Evolutionary conservation across 2,113 vertebrate species (phyloP).

Genomic region (Spea multiplicata): DNA sequence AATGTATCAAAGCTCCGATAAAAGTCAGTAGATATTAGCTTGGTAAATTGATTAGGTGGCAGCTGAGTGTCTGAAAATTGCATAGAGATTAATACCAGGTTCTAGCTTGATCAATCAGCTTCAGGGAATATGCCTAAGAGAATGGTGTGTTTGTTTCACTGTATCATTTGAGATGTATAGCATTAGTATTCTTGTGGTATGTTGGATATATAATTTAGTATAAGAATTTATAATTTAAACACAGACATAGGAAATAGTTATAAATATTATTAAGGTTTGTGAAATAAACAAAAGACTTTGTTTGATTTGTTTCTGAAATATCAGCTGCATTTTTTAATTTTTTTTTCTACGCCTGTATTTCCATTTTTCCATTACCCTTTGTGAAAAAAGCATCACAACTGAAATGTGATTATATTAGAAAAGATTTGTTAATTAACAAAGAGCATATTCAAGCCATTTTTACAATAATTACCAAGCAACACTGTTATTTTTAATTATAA

Average conservation of each 20-base stretch:
- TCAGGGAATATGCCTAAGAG: neutral
- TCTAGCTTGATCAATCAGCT: neutral
- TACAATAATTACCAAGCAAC: neutral
- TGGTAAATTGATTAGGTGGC: neutral
- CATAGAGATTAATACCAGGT: neutral
- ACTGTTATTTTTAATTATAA: conserved; percentile 29
- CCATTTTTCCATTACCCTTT: too few species aligned
- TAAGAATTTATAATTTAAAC: too few species aligned
- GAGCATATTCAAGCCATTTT: conserved; percentile 24
- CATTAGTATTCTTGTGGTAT: neutral
- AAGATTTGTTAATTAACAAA: conserved; percentile 24
- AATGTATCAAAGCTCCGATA: neutral
- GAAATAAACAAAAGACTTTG: too few species aligned
- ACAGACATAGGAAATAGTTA: too few species aligned
- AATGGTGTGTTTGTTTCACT: neutral
- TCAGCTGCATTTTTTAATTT: too few species aligned
- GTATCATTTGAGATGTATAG: neutral
- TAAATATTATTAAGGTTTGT: too few species aligned
- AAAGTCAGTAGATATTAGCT: neutral
- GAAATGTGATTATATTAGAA: too few species aligned
- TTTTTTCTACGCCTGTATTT: too few species aligned
- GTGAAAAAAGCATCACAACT: too few species aligned
- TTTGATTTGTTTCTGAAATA: too few species aligned
- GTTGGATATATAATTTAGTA: too few species aligned
- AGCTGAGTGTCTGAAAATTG: neutral